These are phyloP conservation scores for Sander vitreus DNA, from an alignment of 2,113 vertebrate genomes.

Conservation along the genomic window DNA sequence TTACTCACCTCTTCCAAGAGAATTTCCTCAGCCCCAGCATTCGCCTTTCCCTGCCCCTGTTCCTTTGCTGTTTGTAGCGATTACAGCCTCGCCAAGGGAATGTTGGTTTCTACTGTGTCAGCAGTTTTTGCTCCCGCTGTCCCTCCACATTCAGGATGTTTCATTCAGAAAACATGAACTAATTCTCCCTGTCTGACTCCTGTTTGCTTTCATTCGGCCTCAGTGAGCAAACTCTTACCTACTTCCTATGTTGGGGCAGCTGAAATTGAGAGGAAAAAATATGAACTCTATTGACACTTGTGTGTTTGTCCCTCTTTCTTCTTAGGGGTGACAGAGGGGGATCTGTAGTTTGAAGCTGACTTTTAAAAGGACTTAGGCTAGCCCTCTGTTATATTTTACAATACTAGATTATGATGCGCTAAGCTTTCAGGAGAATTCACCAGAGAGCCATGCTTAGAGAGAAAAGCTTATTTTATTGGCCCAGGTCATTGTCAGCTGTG, in stretches of 20 bases:
- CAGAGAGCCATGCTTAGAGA: conserved; percentile 31
- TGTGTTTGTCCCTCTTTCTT: conserved; percentile 27
- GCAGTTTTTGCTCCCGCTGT: conserved; percentile 67
- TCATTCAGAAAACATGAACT: conserved; percentile 85
- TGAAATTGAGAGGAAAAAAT: conserved; percentile 35
- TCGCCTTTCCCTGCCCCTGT: conserved; percentile 47
- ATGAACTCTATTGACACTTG: conserved; percentile 11
- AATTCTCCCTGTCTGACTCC: conserved; percentile 54
- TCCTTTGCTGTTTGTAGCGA: conserved; percentile 62
- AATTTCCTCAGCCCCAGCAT: conserved; percentile 48
- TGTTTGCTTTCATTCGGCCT: conserved; percentile 71
- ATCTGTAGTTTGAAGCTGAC: conserved; percentile 23
- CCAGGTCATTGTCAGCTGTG: conserved; percentile 59
- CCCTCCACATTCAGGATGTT: conserved; percentile 79
- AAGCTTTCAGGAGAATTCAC: conserved; percentile 48
- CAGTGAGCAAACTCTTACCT: conserved; percentile 39
- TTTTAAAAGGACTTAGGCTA: conserved; percentile 11
- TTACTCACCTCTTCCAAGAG: conserved; percentile 38
- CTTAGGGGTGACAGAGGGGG: background rate
- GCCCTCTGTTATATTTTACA: conserved; percentile 7
- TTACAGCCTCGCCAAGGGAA: conserved; percentile 73
- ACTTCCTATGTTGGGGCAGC: conserved; percentile 45
- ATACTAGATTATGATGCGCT: conserved; percentile 34
- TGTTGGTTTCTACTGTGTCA: conserved; percentile 74
- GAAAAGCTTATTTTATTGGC: conserved; percentile 43